Percentiles rank a stretch among this genome's conserved stretches.
phyloP scores from a whole-genome alignment of 2,888 invertebrate species.

The Acrobasis repandana region DNA sequence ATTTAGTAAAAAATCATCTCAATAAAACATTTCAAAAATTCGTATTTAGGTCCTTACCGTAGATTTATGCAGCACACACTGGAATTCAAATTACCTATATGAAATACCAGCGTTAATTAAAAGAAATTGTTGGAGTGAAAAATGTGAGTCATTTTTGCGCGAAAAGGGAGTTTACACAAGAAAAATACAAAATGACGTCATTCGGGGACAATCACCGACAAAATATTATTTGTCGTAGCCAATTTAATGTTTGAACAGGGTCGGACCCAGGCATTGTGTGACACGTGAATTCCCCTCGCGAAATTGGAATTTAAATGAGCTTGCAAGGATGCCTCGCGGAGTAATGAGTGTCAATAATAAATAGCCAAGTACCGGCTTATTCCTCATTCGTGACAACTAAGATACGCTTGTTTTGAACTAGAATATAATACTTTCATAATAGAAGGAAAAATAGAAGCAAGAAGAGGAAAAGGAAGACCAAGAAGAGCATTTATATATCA shows the following conservation, averaged over 20 bases:
- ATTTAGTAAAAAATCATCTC: no score
- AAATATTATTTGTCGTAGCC: constrained; percentile 31
- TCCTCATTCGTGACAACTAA: background rate
- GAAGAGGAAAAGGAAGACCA: no score
- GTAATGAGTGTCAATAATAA: constrained; percentile 22
- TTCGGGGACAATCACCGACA: constrained; percentile 23
- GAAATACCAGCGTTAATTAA: constrained; percentile 1
- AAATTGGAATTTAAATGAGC: constrained; percentile 32
- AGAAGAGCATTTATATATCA: no score
- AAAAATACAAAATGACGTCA: constrained; percentile 14
- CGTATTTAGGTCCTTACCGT: background rate
- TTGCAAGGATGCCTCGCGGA: constrained; percentile 24
- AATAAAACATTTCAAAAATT: background rate
- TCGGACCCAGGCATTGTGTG: constrained; percentile 19
- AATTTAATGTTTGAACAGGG: constrained; percentile 30
- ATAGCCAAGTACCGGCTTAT: constrained; percentile 1
- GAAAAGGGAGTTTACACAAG: constrained; percentile 1
- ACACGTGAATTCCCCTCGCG: constrained; percentile 24
- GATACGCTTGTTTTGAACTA: no score
- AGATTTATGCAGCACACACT: background rate
- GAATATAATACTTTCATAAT: no score
- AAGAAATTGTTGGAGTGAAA: constrained; percentile 6
- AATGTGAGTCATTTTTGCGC: constrained; percentile 4
- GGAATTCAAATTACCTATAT: background rate
- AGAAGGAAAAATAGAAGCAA: no score